Base-by-base conservation (phyloP, 2,113 vertebrate genomes). In the Dicentrarchus labrax region DNA sequence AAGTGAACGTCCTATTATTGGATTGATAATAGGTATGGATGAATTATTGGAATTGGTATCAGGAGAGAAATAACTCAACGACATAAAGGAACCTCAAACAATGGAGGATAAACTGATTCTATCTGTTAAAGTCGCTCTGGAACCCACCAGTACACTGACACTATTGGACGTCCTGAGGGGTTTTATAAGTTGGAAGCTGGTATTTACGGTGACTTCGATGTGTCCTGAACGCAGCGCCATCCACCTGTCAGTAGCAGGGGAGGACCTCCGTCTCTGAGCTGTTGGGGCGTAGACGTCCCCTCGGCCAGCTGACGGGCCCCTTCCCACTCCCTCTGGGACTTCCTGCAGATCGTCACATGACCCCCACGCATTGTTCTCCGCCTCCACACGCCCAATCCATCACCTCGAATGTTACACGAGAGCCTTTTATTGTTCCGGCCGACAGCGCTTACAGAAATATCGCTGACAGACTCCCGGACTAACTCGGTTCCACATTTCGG, bases 311-410 rank as follows among this genome's bases (percentile, higher is more conserved):
- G 82, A 83, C 76, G 16, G 19, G 59, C 24, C 56, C 30, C 11
- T 16, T 59, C n/a, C 61, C 11, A 21, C 74, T 79, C 86, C 90
- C 86, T 30, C 30, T 45, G 84, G 82, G 80, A 70, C 69, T 78
- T 85, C 64, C 76, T 80, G 6, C 45, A 70, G 72, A 43, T 66
- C 61, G 82, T 84, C 73, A 78, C 68, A 61, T 89, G 80, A 87
- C 76, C 41, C 70, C 41, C 10, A 7, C 19, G 72, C 57, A 76
- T 92, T 79, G 76, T 89, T 80, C 65, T 8, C 24, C 30, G 10
- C 50, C 73, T 47, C 17, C 22, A 50, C 64, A 53, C 17, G 21
- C 48, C 82, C 64, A 15, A 72, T 86, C 83, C 72, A 72, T 91
- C 89, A 83, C 69, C 78, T 85, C 69, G 21, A 17, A 60, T 8